Evolutionary conservation across 30 jellyfish, hydroid and myxozoan species (phyloP).

Genomic region (Turritopsis rubra): DNA sequence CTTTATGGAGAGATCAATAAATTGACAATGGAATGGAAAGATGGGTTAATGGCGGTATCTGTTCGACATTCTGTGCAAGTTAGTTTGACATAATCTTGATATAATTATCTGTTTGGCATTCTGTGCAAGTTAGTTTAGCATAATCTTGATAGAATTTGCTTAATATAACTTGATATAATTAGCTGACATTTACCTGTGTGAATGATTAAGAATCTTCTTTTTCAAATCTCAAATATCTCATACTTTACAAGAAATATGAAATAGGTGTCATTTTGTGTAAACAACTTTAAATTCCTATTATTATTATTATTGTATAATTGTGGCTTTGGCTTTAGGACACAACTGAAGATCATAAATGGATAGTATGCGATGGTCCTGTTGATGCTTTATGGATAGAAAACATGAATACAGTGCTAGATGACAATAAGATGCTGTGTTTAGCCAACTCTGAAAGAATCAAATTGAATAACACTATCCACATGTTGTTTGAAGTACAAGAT

Average conservation of each 20-base stretch:
- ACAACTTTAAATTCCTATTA: too few species aligned
- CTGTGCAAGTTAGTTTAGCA: background rate
- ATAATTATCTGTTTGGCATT: background rate
- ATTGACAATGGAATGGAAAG: constrained; percentile 94
- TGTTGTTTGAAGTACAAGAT: constrained; percentile 90
- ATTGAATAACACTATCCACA: constrained; percentile 71
- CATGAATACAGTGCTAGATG: constrained; percentile 95
- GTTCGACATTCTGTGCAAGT: constrained; percentile 95
- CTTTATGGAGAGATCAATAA: constrained; percentile 88
- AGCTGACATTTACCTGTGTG: too few species aligned
- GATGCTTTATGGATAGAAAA: constrained; percentile 96
- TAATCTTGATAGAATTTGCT: background rate
- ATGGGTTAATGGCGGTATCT: constrained; percentile 87
- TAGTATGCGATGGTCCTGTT: constrained; percentile 95
- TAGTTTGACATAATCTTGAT: background rate
- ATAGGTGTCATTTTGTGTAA: too few species aligned
- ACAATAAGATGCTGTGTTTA: constrained; percentile 89
- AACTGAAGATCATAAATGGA: constrained; percentile 88
- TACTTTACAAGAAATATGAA: too few species aligned
- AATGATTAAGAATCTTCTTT: too few species aligned
- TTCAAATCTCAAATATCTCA: too few species aligned
- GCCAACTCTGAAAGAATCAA: constrained; percentile 94
- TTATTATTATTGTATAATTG: background rate
- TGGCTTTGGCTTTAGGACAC: too few species aligned
- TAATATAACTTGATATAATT: too few species aligned